Evolutionary conservation across 2,113 vertebrate species (phyloP).

Genomic region (Xiphias gladius): DNA sequence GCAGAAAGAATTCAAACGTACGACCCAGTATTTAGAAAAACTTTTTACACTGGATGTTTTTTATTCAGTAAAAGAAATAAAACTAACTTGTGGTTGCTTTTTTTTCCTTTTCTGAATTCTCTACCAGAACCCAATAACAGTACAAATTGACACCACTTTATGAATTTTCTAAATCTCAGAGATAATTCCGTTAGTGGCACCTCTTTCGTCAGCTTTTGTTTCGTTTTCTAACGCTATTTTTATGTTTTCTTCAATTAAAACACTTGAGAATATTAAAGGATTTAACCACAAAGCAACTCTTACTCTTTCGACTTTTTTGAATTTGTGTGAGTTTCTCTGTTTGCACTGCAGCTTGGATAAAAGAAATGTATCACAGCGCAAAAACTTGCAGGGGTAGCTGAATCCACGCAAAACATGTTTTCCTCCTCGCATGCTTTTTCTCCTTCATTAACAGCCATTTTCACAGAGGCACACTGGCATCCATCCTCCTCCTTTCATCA

Average conservation of each 20-base stretch:
- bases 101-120: constrained; percentile 3
- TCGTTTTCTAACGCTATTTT: constrained; percentile 73
- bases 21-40: constrained; percentile 31
- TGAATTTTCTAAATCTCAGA: constrained; percentile 16
- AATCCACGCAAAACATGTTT: background rate
- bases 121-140: constrained; percentile 18
- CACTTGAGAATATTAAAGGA: constrained; percentile 79
- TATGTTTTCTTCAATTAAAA: constrained; percentile 72
- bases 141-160: constrained; percentile 24
- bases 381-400: background rate
- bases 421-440: constrained; percentile 4
- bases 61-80: constrained; percentile 37
- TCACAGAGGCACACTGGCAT: constrained; percentile 10
- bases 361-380: background rate
- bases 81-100: constrained; percentile 20
- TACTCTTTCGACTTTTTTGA: constrained; percentile 68
- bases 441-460: constrained; percentile 33
- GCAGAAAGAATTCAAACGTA: constrained; percentile 25
- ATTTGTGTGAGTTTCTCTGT: constrained; percentile 63
- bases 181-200: constrained; percentile 40
- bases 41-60: constrained; percentile 53
- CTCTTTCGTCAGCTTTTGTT: constrained; percentile 55
- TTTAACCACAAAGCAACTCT: constrained; percentile 72
- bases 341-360: background rate
- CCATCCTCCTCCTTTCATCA: constrained; percentile 22